phyloP scores from a whole-genome alignment of 2,797 vertebrate genomes.

The Anas capensis region DNA sequence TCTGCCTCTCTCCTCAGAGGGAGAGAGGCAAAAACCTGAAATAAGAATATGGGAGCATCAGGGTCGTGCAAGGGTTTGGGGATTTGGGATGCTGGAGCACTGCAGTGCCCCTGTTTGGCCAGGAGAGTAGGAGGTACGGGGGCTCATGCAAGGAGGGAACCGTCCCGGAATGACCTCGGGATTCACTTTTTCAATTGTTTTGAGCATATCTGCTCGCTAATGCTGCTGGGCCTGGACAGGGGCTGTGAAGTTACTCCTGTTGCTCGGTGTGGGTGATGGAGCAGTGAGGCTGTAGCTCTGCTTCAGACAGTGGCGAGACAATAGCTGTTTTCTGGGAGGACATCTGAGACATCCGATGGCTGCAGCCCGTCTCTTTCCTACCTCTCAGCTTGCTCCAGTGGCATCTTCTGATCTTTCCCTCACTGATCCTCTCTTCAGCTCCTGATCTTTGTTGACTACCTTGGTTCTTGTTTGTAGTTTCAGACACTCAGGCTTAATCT shows the following conservation, averaged over 20 bases:
- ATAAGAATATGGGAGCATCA: accelerated
- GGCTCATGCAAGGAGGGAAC: too few species aligned
- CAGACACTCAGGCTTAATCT: background rate
- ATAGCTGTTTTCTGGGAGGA: too few species aligned
- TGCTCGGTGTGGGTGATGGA: background rate
- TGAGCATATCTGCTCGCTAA: background rate
- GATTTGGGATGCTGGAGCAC: background rate
- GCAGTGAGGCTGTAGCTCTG: too few species aligned
- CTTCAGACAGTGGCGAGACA: too few species aligned
- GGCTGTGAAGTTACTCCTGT: background rate
- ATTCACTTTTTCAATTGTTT: too few species aligned
- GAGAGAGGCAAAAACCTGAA: background rate
- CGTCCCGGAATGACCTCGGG: background rate
- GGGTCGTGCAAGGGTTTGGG: background rate
- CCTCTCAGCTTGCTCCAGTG: background rate
- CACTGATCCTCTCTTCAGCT: background rate
- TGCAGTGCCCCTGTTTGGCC: accelerated
- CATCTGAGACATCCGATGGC: too few species aligned
- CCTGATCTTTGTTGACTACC: accelerated
- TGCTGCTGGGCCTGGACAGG: background rate
- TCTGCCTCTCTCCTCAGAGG: background rate
- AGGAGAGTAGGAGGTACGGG: background rate
- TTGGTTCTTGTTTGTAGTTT: background rate
- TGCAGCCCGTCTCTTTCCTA: background rate
- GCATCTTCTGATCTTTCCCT: background rate